phyloP scores from a whole-genome alignment of 1,140 invertebrate genomes.

The Ceratoteleas bidentatus region DNA sequence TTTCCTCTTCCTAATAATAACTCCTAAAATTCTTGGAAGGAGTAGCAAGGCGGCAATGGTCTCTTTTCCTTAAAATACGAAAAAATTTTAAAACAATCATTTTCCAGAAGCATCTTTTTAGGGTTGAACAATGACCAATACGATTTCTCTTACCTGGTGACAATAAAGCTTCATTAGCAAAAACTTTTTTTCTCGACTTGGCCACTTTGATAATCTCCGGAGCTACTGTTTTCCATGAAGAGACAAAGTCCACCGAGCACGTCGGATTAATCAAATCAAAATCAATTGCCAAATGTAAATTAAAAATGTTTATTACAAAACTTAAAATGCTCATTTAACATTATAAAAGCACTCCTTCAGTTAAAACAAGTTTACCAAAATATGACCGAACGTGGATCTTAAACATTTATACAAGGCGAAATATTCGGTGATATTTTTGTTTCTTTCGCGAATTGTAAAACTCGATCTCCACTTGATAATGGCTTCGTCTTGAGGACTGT shows the following conservation, averaged over 20 bases:
- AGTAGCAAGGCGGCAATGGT: neutral
- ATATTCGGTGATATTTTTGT: slow-evolving; percentile 11
- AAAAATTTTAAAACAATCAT: no score
- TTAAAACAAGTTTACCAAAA: slow-evolving; percentile 34
- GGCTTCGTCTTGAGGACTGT: slow-evolving; percentile 7
- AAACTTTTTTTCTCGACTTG: slow-evolving; percentile 6
- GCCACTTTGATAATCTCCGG: slow-evolving; percentile 2
- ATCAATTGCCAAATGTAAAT: slow-evolving; percentile 6
- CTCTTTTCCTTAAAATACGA: no score
- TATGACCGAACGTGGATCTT: slow-evolving; percentile 12
- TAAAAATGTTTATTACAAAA: slow-evolving; percentile 5
- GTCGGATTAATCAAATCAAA: slow-evolving; percentile 14
- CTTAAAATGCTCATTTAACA: no score
- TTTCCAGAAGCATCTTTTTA: no score
- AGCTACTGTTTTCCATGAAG: no score
- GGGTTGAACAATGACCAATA: no score
- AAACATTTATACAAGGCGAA: slow-evolving; percentile 37
- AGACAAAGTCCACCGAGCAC: neutral
- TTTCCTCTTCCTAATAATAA: neutral
- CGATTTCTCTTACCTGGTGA: no score
- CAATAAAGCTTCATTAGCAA: neutral
- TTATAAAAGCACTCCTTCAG: no score
- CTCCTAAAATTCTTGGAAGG: neutral
- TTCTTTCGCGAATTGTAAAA: slow-evolving; percentile 14
- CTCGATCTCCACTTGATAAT: slow-evolving; percentile 16